These are phyloP conservation scores for Pantala flavescens DNA, from an alignment of 1,140 invertebrate species.

Conservation along the genomic window DNA sequence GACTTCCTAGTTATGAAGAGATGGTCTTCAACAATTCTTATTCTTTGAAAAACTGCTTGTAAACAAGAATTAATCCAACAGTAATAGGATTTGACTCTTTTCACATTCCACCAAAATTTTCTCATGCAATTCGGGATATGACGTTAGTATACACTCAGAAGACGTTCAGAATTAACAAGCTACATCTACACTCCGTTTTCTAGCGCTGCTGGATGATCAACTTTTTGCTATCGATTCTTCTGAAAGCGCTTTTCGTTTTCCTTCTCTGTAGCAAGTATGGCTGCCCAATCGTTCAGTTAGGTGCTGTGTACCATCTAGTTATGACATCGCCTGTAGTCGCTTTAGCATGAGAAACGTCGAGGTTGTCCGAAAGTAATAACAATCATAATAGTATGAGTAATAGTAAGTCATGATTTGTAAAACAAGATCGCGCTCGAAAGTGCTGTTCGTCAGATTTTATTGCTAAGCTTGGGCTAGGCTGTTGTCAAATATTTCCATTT, in stretches of 20 bases:
- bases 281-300: background rate
- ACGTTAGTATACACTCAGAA: constrained; percentile 25
- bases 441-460: background rate
- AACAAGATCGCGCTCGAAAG: no score
- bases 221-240: constrained; percentile 15
- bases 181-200: background rate
- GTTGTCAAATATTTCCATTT: background rate
- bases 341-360: background rate
- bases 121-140: constrained; percentile 14
- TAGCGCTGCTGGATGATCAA: background rate
- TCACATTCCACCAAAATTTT: constrained; percentile 15
- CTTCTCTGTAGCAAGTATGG: background rate
- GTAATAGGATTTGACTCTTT: constrained; percentile 16
- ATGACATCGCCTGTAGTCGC: background rate
- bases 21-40: constrained; percentile 14
- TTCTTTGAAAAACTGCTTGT: constrained; percentile 12
- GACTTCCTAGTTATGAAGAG: background rate
- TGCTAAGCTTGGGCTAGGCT: background rate
- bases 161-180: constrained; percentile 32
- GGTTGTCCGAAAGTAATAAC: background rate
- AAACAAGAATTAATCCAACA: constrained; percentile 16
- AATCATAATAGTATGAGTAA: background rate
- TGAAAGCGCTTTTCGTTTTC: background rate
- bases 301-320: background rate
- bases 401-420: no score